phyloP scores from a whole-genome alignment of 2,888 invertebrate genomes.

The Cecidostiba fungosa region DNA sequence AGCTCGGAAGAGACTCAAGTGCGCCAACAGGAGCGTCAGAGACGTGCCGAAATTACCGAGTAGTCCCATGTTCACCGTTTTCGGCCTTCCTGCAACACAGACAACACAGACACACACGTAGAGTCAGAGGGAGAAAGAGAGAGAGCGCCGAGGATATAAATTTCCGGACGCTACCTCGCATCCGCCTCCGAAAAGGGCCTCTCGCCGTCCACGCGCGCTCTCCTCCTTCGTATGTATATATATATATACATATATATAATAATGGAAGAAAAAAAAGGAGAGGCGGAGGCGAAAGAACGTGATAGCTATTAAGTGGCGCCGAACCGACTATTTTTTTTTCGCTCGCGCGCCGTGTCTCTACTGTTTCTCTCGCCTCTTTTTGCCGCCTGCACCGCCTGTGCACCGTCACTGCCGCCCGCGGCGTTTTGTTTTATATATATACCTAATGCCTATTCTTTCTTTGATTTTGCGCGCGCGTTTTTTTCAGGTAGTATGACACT shows the following conservation, averaged over 20 bases:
- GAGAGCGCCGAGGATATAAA: slow-evolving; percentile 48
- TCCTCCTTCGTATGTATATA: background rate
- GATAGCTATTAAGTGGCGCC: slow-evolving; percentile 65
- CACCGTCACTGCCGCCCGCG: no score
- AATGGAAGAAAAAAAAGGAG: slow-evolving; percentile 24
- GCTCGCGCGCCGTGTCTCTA: background rate
- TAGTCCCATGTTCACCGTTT: slow-evolving; percentile 54
- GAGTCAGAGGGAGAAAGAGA: background rate
- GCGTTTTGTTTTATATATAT: background rate
- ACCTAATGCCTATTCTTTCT: background rate
- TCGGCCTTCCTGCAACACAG: slow-evolving; percentile 53
- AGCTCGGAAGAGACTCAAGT: slow-evolving; percentile 71
- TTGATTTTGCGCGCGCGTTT: background rate
- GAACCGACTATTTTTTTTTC: slow-evolving; percentile 60
- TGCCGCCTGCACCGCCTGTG: background rate
- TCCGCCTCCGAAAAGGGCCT: slow-evolving; percentile 2
- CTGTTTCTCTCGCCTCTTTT: slow-evolving; percentile 10
- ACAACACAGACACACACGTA: no score
- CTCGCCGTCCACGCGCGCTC: slow-evolving; percentile 12
- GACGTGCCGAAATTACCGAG: slow-evolving; percentile 68
- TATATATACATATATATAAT: slow-evolving; percentile 36
- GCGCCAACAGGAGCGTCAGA: slow-evolving; percentile 70
- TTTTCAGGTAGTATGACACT: no score
- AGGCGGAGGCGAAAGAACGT: slow-evolving; percentile 55
- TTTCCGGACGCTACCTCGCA: slow-evolving; percentile 26